Percentiles rank a stretch among this genome's conserved stretches.
These are phyloP conservation scores for Lophochroa leadbeateri DNA, from an alignment of 2,113 vertebrate species.

Conservation along the genomic window DNA sequence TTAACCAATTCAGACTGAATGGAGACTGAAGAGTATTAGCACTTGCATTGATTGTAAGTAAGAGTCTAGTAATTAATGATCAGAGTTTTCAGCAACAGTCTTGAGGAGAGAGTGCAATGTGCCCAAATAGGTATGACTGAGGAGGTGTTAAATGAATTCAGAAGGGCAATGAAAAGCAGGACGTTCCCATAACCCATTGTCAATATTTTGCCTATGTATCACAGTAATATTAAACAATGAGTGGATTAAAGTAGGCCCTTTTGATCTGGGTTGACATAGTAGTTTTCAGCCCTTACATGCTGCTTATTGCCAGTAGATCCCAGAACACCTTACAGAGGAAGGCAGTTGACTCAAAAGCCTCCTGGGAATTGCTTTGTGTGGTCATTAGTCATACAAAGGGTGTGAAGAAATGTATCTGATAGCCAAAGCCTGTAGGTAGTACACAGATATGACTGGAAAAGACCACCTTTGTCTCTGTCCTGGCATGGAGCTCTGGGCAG, in stretches of 20 bases:
- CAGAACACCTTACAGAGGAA: neutral
- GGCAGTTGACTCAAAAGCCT: neutral
- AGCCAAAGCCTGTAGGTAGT: neutral
- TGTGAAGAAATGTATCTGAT: neutral
- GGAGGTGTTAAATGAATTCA: neutral
- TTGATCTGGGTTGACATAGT: neutral
- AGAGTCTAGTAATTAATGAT: constrained; percentile 61
- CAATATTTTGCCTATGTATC: neutral
- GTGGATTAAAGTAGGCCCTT: neutral
- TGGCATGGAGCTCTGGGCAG: neutral
- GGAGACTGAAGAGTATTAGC: constrained; percentile 33
- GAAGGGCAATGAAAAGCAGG: neutral
- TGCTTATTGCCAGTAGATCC: neutral
- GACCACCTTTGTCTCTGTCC: neutral
- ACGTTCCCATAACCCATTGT: neutral
- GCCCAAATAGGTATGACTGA: neutral
- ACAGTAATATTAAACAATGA: neutral
- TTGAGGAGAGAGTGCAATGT: neutral
- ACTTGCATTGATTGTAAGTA: constrained; percentile 56
- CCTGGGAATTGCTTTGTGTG: neutral
- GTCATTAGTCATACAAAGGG: neutral
- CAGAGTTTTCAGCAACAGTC: constrained; percentile 45
- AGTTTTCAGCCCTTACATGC: neutral
- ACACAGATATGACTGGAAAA: neutral
- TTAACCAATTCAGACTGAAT: constrained; percentile 53